Evolutionary conservation across 2,888 invertebrate genomes (phyloP).

Genomic region (Yponomeuta evonymella): DNA sequence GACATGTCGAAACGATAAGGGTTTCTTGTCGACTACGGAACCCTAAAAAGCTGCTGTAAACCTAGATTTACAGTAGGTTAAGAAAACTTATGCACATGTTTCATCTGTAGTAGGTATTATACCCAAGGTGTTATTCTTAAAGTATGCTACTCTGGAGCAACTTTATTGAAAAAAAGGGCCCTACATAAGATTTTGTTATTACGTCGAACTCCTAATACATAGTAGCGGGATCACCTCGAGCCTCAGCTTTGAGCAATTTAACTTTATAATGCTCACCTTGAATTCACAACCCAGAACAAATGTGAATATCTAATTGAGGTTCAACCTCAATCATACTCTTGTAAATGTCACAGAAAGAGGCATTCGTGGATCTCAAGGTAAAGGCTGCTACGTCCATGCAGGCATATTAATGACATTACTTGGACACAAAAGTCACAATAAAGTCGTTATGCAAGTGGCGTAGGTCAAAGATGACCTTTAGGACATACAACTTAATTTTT

Average conservation of each 20-base stretch:
- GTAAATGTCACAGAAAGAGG: neutral
- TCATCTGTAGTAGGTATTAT: too few species aligned
- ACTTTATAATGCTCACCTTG: neutral
- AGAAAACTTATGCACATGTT: too few species aligned
- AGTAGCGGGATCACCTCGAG: neutral
- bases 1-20: too few species aligned
- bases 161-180: neutral
- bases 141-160: neutral
- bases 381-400: too few species aligned
- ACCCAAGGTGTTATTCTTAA: too few species aligned
- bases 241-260: neutral
- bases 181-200: neutral
- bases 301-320: neutral
- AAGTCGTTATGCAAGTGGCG: neutral
- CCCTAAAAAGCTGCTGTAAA: too few species aligned
- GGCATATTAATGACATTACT: neutral
- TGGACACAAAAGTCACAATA: neutral
- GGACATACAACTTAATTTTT: neutral
- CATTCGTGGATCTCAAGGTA: too few species aligned
- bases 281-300: neutral
- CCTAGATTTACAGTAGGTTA: too few species aligned
- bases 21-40: too few species aligned
- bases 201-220: neutral
- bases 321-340: neutral
- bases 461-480: neutral